These are phyloP conservation scores for Arrhamphus sclerolepis DNA, from an alignment of 2,797 vertebrate species.

Conservation along the genomic window DNA sequence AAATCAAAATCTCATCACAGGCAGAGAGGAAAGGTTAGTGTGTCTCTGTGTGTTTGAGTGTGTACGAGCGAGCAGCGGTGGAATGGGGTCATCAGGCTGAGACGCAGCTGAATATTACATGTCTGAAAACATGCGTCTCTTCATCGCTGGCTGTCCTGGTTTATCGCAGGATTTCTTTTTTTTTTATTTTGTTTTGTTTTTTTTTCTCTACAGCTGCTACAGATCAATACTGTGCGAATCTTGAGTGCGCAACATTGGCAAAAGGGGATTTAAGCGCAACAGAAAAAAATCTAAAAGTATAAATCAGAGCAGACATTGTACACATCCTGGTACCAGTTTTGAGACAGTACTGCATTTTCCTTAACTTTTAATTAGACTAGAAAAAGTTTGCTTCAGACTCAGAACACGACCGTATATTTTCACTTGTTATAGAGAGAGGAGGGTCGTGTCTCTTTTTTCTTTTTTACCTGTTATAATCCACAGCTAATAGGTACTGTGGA, in stretches of 20 bases:
- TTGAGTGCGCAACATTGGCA: conserved; percentile 23
- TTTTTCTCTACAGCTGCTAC: neutral
- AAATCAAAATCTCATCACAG: conserved; percentile 71
- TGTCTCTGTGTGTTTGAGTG: conserved; percentile 13
- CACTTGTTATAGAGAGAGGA: neutral
- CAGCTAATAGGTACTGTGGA: neutral
- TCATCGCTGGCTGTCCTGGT: conserved; percentile 36
- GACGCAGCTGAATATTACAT: conserved; percentile 23
- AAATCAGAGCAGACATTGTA: conserved; percentile 49
- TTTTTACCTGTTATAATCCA: neutral
- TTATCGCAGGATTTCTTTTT: conserved; percentile 44
- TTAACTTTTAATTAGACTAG: neutral
- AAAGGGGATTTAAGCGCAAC: conserved; percentile 34
- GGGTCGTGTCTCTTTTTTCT: conserved; percentile 7
- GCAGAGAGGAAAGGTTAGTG: conserved; percentile 41
- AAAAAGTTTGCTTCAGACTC: neutral
- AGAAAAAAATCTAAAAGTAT: conserved; percentile 49
- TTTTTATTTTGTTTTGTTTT: too few species aligned
- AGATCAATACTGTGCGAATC: conserved; percentile 40
- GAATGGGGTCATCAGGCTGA: too few species aligned
- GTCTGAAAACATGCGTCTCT: conserved; percentile 9
- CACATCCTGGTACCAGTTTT: neutral
- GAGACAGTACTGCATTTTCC: too few species aligned
- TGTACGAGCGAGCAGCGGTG: neutral
- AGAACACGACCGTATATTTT: conserved; percentile 6